Base-by-base conservation (phyloP, 2,888 invertebrate species). In the Protula sp. region DNA sequence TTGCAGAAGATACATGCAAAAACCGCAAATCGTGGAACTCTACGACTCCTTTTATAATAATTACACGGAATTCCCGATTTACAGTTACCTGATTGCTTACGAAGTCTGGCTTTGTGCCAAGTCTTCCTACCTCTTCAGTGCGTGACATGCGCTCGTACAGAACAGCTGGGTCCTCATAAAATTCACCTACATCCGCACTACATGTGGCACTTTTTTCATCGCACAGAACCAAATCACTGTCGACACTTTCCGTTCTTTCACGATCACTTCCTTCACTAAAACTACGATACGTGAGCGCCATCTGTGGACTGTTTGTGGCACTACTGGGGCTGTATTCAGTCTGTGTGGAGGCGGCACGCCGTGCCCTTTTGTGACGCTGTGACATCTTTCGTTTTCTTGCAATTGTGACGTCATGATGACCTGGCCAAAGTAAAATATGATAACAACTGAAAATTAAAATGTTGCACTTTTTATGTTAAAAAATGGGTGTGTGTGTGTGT, bases 371-470 rank as follows among this genome's bases (percentile, higher is more conserved):
- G 19, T 65, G 77, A 24, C 77, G 72, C 65, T 77, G 75, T 14
- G 77, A 77, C 69, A 78, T 76, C 64, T 76, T 77, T n/a, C 77
- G 69, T 64, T 78, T 77, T 51, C 74, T 67, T 47, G 74, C 70
- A 47, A 74, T 69, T 19, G 76, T 76, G 51, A 76, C 67, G 60
- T 76, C 74, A 9, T 58, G 57, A 26, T 55, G 54, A 26, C 61
- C 65, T 64, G 55, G n/a, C n/a, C n/a, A n/a, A n/a, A n/a, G n/a
- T n/a, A n/a, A n/a, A n/a, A n/a, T n/a, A n/a, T n/a, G n/a, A n/a
- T n/a, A n/a, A n/a, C n/a, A n/a, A n/a, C n/a, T n/a, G n/a, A n/a
- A n/a, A n/a, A n/a, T n/a, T n/a, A n/a, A n/a, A n/a, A n/a, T n/a
- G n/a, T n/a, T n/a, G n/a, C n/a, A n/a, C n/a, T n/a, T n/a, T n/a